phyloP scores from a whole-genome alignment of 1,140 invertebrate genomes.

The Ctenoplectra terminalis region DNA sequence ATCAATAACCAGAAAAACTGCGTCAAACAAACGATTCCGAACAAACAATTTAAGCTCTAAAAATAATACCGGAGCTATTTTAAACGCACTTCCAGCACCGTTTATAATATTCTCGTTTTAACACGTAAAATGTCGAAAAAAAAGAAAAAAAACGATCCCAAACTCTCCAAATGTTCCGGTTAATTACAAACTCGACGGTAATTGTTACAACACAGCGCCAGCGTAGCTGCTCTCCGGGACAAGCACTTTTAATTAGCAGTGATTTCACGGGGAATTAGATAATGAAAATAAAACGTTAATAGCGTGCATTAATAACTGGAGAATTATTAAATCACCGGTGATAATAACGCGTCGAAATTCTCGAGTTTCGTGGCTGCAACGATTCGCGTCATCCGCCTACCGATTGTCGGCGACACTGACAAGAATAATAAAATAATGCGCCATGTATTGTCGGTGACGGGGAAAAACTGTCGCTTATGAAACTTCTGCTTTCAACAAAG shows the following conservation, averaged over 20 bases:
- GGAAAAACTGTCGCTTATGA: constrained; percentile 5
- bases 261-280: constrained; percentile 34
- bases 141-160: not conserved
- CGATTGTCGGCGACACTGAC: constrained; percentile 20
- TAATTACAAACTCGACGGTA: constrained; percentile 12
- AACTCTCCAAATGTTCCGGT: not conserved
- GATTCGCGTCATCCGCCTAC: not conserved
- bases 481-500: constrained; percentile 1
- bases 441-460: not conserved
- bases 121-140: not conserved
- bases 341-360: constrained; percentile 34
- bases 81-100: too few species aligned
- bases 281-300: constrained; percentile 37
- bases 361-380: not conserved
- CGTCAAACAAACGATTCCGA: too few species aligned
- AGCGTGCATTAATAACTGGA: constrained; percentile 33
- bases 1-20: too few species aligned
- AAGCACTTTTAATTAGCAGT: constrained; percentile 18
- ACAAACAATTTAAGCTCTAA: too few species aligned
- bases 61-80: too few species aligned
- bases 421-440: constrained; percentile 29
- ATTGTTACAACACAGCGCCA: constrained; percentile 3
- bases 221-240: not conserved
- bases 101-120: not conserved
- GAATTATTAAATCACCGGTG: constrained; percentile 29